Conservation (phyloP, 2,797 vertebrate genomes). For the Benthosema pterotum region DNA sequence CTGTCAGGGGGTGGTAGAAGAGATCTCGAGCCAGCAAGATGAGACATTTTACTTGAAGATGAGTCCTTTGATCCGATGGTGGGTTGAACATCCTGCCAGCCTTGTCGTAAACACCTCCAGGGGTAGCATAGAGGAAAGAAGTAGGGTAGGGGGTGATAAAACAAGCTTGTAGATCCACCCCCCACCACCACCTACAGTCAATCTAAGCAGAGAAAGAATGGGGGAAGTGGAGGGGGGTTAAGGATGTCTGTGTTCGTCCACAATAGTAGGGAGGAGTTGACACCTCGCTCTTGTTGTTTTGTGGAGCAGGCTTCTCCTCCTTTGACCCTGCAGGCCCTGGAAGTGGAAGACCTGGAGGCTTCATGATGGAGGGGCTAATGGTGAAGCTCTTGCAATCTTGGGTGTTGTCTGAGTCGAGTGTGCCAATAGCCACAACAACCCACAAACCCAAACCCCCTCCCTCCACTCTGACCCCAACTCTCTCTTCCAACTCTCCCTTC, state of each 20-base stretch:
- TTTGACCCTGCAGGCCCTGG: slow-evolving; percentile 41
- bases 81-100: slow-evolving; percentile 82
- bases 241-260: slow-evolving; percentile 34
- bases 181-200: slow-evolving; percentile 33
- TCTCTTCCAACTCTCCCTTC: background rate
- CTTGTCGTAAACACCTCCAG: slow-evolving; percentile 81
- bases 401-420: slow-evolving; percentile 62
- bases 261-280: slow-evolving; percentile 77
- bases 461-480: slow-evolving; percentile 27
- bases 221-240: slow-evolving; percentile 51
- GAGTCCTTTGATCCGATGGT: slow-evolving; percentile 79
- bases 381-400: slow-evolving; percentile 50
- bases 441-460: slow-evolving; percentile 48
- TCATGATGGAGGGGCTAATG: slow-evolving; percentile 1
- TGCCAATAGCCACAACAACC: slow-evolving; percentile 67
- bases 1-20: slow-evolving; percentile 76
- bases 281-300: slow-evolving; percentile 69
- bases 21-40: slow-evolving; percentile 72
- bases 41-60: slow-evolving; percentile 70
- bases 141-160: slow-evolving; percentile 56
- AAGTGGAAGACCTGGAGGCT: background rate
- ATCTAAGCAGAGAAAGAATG: slow-evolving; percentile 58
- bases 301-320: slow-evolving; percentile 38
- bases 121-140: slow-evolving; percentile 59
- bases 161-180: slow-evolving; percentile 51